Conservation (phyloP, 2,888 invertebrate genomes). For the Chironomus tentans region DNA sequence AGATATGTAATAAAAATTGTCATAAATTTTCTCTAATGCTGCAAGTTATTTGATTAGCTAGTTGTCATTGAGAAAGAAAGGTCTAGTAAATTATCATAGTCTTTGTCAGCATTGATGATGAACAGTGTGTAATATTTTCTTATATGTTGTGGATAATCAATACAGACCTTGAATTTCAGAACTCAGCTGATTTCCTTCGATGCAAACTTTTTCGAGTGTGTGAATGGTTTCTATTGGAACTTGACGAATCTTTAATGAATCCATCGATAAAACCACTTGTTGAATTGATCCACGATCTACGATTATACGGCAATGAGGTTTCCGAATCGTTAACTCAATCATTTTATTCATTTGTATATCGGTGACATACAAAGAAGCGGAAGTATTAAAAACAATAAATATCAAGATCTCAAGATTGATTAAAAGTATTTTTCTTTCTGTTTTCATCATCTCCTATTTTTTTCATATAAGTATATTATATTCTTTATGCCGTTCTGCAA, state of each 20-base stretch:
- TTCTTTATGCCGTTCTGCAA: no score
- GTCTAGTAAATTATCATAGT: no score
- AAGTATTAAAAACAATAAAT: not conserved
- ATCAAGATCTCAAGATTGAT: not conserved
- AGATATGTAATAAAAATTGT: no score
- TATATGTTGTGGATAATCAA: not conserved
- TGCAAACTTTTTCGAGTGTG: slow-evolving; percentile 50
- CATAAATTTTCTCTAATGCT: no score
- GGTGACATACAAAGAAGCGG: slow-evolving; percentile 48
- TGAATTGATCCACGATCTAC: slow-evolving; percentile 48
- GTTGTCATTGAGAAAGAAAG: not conserved
- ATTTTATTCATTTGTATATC: slow-evolving; percentile 54
- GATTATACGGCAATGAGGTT: slow-evolving; percentile 49
- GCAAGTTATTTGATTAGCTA: no score
- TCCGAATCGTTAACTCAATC: slow-evolving; percentile 51
- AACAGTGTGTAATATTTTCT: no score
- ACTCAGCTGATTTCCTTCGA: slow-evolving; percentile 33
- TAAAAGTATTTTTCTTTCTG: not conserved
- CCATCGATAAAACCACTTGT: slow-evolving; percentile 49
- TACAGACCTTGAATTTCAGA: slow-evolving; percentile 39
- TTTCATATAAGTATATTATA: not conserved
- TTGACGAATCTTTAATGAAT: slow-evolving; percentile 41
- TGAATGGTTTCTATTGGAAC: slow-evolving; percentile 52
- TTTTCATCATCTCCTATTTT: not conserved
- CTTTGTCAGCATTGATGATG: no score